Base-by-base conservation (phyloP, 2,888 invertebrate genomes). In the Leptinotarsa rubiginosa region DNA sequence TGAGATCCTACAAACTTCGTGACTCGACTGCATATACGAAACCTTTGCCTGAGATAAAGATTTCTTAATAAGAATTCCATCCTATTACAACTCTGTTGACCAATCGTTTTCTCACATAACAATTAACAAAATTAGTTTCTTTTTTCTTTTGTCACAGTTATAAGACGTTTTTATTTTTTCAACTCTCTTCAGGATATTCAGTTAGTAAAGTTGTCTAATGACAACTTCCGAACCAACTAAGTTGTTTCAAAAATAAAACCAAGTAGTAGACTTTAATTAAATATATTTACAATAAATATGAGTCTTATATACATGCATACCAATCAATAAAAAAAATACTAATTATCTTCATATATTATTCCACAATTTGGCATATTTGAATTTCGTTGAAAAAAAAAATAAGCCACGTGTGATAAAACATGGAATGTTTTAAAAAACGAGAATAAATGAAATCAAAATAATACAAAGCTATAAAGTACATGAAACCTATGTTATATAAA, bases 221-320 rank as follows among this genome's bases (percentile, higher is more conserved):
- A 12, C 20, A 56, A 54, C 10, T 54, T 22, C 20, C 12, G 3
- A 20, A 5, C 1, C 20, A 18, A 15, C 20, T 20, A 20, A 12
- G 12, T 18, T 15, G 13, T 20, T 62, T 62, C 4, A 31, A 41
- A 62, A 70, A 74, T 70, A 47, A 67, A 67, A 70, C 18, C 13
- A 49, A 25, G 25, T 47, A n/a, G 5, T 81, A 83, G 80, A 81
- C 79, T 84, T 83, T 83, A 84, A 80, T 84, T 81, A 83, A 84
- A 83, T 84, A 79, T 84, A 84, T 83, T 81, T 84, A 84, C 83
- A 84, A 84, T 83, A 84, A 83, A 83, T 81, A 83, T 81, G 79
- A 81, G 80, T 82, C 79, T 79, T 84, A 82, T 83, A 81, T 83
- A 84, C 81, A 81, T 77, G 77, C 80, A 79, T 80, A 79, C 78